Percentiles rank a stretch among this genome's conserved stretches.
Conservation (phyloP, 2,113 vertebrate species). For the Turnix velox region DNA sequence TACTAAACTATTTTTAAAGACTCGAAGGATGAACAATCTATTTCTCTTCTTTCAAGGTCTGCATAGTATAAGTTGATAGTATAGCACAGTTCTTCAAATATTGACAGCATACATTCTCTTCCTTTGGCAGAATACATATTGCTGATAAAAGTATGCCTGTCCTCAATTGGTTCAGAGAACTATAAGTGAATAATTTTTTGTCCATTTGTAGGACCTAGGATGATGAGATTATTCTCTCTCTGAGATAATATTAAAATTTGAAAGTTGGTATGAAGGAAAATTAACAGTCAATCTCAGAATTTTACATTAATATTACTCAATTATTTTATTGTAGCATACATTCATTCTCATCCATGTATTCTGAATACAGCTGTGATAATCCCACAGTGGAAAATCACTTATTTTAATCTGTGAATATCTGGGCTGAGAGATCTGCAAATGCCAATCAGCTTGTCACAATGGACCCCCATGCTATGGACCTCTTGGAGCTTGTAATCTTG, state of each 20-base stretch:
- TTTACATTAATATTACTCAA: neutral
- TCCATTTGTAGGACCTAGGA: neutral
- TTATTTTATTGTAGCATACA: neutral
- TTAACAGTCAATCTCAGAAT: neutral
- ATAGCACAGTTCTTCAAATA: neutral
- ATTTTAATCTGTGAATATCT: neutral
- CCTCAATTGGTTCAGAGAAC: neutral
- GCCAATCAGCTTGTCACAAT: neutral
- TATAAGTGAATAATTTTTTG: neutral
- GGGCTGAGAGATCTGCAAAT: neutral
- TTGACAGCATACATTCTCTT: neutral
- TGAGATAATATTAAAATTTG: neutral
- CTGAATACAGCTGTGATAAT: neutral
- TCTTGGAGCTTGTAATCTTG: neutral
- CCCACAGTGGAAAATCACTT: neutral
- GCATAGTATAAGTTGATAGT: neutral
- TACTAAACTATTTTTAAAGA: neutral
- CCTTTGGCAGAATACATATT: neutral
- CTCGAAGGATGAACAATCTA: neutral
- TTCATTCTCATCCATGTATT: neutral
- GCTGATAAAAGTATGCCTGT: neutral
- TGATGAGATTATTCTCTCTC: neutral
- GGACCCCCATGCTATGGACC: neutral
- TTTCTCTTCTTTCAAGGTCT: neutral
- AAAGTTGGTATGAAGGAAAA: neutral